These are phyloP conservation scores for Ciconia nigra DNA, from an alignment of 2,797 vertebrate species.

Conservation along the genomic window DNA sequence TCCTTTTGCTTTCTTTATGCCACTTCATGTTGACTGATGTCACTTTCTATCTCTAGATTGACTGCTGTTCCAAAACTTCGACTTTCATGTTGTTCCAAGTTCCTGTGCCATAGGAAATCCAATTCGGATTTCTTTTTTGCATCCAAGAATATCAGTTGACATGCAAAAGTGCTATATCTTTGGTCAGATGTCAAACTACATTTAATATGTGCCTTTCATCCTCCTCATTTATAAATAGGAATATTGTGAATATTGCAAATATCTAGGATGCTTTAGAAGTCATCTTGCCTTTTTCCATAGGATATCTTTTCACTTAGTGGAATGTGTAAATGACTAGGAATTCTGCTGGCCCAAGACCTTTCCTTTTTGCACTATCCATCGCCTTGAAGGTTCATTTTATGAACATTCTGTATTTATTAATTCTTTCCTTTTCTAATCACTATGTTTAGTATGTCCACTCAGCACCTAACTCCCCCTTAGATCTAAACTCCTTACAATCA, in stretches of 20 bases:
- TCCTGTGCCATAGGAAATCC: slow-evolving; percentile 17
- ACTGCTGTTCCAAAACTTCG: not conserved
- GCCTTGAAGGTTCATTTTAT: not conserved
- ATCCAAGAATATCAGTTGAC: slow-evolving; percentile 2
- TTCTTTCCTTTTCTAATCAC: slow-evolving; percentile 57
- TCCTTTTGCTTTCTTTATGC: slow-evolving; percentile 15
- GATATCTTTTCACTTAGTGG: not conserved
- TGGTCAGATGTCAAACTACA: not conserved
- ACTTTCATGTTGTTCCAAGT: slow-evolving; percentile 46
- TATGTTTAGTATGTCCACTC: slow-evolving; percentile 46
- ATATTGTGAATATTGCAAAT: slow-evolving; percentile 13
- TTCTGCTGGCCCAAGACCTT: not conserved
- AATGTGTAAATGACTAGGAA: not conserved
- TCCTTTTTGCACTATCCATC: not conserved
- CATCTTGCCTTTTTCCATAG: not conserved
- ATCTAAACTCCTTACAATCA: slow-evolving; percentile 40
- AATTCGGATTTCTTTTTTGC: slow-evolving; percentile 3
- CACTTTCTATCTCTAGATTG: slow-evolving; percentile 16
- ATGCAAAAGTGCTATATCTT: not conserved
- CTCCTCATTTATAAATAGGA: slow-evolving; percentile 17
- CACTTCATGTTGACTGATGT: not conserved
- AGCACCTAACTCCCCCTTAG: slow-evolving; percentile 27
- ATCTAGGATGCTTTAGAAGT: slow-evolving; percentile 2
- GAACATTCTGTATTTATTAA: slow-evolving; percentile 47
- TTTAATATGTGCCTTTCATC: slow-evolving; percentile 5